These are phyloP conservation scores for Ophiodon elongatus DNA, from an alignment of 2,113 vertebrate genomes.

Conservation along the genomic window DNA sequence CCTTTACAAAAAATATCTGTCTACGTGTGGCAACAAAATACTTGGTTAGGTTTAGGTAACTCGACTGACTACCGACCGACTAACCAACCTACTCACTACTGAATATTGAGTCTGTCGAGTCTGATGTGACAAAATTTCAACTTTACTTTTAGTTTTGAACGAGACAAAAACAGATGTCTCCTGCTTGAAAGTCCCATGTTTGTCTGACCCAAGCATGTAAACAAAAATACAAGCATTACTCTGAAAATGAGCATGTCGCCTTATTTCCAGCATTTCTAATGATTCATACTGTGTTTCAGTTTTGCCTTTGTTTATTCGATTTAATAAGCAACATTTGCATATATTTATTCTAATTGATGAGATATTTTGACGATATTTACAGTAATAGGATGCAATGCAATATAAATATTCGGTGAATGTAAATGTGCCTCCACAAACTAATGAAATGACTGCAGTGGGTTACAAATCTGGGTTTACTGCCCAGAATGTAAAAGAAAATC, in stretches of 20 bases:
- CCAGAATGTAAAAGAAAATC: conserved; percentile 31
- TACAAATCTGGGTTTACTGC: conserved; percentile 35
- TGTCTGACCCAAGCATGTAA: not conserved
- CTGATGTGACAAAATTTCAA: too few species aligned
- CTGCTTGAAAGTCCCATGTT: not conserved
- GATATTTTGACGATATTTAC: conserved; percentile 67
- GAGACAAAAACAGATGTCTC: not conserved
- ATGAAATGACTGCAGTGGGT: conserved; percentile 37
- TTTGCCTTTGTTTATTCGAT: conserved; percentile 58
- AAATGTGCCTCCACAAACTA: conserved; percentile 58
- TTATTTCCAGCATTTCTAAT: not conserved
- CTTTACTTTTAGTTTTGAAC: too few species aligned
- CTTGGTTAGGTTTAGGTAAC: not conserved
- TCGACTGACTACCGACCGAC: not conserved
- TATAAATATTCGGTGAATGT: conserved; percentile 73
- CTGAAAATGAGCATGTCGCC: not conserved
- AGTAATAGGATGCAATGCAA: conserved; percentile 68
- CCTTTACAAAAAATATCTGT: not conserved
- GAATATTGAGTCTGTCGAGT: too few species aligned
- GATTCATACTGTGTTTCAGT: conserved; percentile 37
- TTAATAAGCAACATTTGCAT: conserved; percentile 68
- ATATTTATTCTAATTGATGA: conserved; percentile 71
- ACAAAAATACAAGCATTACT: not conserved
- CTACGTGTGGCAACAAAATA: not conserved
- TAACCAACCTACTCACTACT: too few species aligned